phyloP scores from a whole-genome alignment of 53 echinoderm and acorn worm species.

The Pentamera pediparva region DNA sequence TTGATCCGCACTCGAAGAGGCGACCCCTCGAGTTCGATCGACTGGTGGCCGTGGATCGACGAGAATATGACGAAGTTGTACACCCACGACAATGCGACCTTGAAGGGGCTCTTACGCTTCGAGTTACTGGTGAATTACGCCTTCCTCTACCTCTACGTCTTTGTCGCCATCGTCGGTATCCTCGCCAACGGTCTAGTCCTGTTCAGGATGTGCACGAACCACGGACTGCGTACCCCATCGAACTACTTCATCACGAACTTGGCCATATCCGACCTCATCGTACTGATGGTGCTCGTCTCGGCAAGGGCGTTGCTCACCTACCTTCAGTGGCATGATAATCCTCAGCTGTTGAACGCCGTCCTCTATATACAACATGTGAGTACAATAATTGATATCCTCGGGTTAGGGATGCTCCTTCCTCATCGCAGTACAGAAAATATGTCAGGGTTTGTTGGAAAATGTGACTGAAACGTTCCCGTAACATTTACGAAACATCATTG shows the following conservation, averaged over 20 bases:
- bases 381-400: no score
- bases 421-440: no score
- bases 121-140: not conserved
- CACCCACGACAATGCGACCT: not conserved
- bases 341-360: not conserved
- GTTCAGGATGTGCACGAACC: not conserved
- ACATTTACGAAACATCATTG: no score
- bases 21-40: no score
- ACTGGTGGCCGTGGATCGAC: no score
- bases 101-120: not conserved
- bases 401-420: no score
- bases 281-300: not conserved
- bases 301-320: not conserved
- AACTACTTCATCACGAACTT: slow-evolving; percentile 24
- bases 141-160: not conserved
- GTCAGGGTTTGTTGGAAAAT: no score
- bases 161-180: slow-evolving; percentile 1
- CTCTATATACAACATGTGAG: slow-evolving; percentile 20
- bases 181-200: not conserved
- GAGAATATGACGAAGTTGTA: not conserved
- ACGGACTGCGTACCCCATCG: not conserved
- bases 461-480: no score
- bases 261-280: slow-evolving; percentile 9
- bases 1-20: no score
- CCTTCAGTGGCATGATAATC: not conserved